These are phyloP conservation scores for Drosophila pectinifera DNA, from an alignment of 1,140 invertebrate genomes.

Conservation along the genomic window DNA sequence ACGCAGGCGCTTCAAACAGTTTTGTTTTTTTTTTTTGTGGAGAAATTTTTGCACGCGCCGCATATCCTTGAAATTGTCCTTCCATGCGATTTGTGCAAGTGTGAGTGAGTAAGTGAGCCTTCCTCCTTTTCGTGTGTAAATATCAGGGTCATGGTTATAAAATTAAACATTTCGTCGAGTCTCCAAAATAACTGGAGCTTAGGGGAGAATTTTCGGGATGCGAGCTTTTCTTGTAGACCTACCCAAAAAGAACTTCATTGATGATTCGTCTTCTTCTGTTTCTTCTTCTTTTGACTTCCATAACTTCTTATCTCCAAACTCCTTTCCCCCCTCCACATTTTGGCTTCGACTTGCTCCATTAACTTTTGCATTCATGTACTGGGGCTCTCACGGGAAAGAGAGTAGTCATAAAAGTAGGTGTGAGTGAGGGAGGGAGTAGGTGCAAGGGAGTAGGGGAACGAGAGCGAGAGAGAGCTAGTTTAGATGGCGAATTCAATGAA, in stretches of 20 bases:
- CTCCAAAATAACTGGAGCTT: conserved; percentile 67
- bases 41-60: conserved; percentile 81
- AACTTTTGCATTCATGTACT: conserved; percentile 58
- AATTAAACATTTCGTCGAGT: conserved; percentile 79
- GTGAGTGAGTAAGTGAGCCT: conserved; percentile 19
- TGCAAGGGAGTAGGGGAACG: not conserved
- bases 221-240: conserved; percentile 33
- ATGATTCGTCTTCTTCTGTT: conserved; percentile 68
- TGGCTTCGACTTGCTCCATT: conserved; percentile 32
- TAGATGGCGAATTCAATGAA: conserved; percentile 76
- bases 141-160: conserved; percentile 85
- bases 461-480: conserved; percentile 56
- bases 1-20: conserved; percentile 49
- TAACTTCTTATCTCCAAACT: conserved; percentile 36
- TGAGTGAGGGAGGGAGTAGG: not conserved
- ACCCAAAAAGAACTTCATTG: conserved; percentile 60
- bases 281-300: conserved; percentile 40
- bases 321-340: not conserved
- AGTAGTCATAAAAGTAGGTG: conserved; percentile 13
- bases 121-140: conserved; percentile 59
- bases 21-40: conserved; percentile 55
- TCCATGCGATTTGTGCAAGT: conserved; percentile 37
- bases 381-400: conserved; percentile 23
- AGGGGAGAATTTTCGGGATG: conserved; percentile 15
- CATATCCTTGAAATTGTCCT: conserved; percentile 77